phyloP scores from a whole-genome alignment of 2,113 vertebrate genomes.

The Peromyscus polionotus region DNA sequence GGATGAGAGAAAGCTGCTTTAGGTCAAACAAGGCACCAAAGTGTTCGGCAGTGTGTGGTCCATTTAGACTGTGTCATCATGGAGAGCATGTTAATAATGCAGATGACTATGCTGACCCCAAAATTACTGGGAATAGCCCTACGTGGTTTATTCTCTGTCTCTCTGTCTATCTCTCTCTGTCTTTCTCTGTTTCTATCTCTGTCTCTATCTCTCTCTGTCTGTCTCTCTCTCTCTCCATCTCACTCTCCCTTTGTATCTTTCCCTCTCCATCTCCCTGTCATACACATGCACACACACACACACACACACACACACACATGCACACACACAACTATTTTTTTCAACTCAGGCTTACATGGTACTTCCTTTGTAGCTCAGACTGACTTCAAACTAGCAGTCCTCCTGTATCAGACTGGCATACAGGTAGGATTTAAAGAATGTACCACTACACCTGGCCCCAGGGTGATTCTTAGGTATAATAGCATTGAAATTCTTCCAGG shows the following conservation, averaged over 20 bases:
- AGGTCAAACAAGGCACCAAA: neutral
- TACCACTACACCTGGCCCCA: neutral
- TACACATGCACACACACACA: neutral
- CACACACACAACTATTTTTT: neutral
- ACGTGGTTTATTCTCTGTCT: neutral
- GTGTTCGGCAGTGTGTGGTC: neutral
- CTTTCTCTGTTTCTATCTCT: neutral
- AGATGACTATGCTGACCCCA: slow-evolving; percentile 10
- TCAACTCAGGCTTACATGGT: neutral
- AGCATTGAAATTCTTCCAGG: neutral
- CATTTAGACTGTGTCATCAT: slow-evolving; percentile 21
- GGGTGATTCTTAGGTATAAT: slow-evolving; percentile 26
- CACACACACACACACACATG: neutral
- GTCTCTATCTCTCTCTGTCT: too few relatives aligned
- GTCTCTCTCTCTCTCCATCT: neutral
- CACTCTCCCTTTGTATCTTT: neutral
- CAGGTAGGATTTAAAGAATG: neutral
- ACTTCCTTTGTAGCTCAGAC: too few relatives aligned
- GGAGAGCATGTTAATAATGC: slow-evolving; percentile 51
- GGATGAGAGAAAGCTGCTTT: neutral
- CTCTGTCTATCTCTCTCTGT: neutral
- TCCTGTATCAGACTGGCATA: neutral
- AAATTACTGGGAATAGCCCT: slow-evolving; percentile 44
- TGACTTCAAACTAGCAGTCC: neutral
- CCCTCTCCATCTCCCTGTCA: too few relatives aligned